Evolutionary conservation across 2,888 invertebrate species (phyloP).

Genomic region (Diploptera punctata): DNA sequence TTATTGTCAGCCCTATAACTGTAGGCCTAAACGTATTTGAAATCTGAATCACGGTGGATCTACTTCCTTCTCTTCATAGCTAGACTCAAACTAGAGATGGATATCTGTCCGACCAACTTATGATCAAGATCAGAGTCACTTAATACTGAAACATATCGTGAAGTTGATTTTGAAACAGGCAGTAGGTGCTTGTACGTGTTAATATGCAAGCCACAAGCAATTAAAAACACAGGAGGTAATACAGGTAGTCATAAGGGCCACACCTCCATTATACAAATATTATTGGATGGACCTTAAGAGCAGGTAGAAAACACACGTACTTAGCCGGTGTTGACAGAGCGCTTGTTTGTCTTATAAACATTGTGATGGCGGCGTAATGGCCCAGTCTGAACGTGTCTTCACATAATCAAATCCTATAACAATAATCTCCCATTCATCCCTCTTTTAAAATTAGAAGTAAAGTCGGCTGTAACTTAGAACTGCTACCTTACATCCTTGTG

Average conservation of each 20-base stretch:
- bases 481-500: no score
- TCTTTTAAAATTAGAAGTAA: no score
- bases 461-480: no score
- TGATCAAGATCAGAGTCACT: no score
- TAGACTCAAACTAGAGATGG: not conserved
- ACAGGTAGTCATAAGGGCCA: constrained; percentile 13
- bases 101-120: not conserved
- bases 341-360: constrained; percentile 28
- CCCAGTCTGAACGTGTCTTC: not conserved
- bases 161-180: not conserved
- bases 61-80: not conserved
- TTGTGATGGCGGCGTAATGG: constrained; percentile 18
- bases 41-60: not conserved
- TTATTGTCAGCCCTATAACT: not conserved
- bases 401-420: no score
- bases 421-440: no score
- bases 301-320: constrained; percentile 19
- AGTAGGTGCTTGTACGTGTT: not conserved
- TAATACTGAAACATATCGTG: no score
- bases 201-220: constrained; percentile 22
- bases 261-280: constrained; percentile 22
- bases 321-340: constrained; percentile 8
- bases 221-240: constrained; percentile 18
- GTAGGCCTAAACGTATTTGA: not conserved
- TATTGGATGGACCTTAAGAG: constrained; percentile 22